Evolutionary conservation across 2,888 invertebrate species (phyloP).

Genomic region (Acleris laterana): DNA sequence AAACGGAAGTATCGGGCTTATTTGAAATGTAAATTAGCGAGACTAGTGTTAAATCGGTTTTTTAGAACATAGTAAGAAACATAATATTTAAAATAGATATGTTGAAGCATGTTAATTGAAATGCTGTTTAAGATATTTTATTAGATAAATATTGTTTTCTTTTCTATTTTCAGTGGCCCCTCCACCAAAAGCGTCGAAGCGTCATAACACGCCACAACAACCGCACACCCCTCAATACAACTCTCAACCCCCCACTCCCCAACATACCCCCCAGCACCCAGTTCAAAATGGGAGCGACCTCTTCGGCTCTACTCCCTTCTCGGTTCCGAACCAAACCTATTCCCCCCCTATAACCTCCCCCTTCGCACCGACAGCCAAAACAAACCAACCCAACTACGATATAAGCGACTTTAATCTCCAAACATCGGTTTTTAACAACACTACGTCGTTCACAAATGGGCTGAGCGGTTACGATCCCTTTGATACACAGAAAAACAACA

Average conservation of each 20-base stretch:
- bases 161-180: slow-evolving; percentile 89
- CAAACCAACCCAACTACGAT: slow-evolving; percentile 75
- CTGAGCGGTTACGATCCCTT: slow-evolving; percentile 89
- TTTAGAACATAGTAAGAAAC: too few species aligned
- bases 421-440: slow-evolving; percentile 74
- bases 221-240: slow-evolving; percentile 46
- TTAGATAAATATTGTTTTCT: background rate
- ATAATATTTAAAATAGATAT: too few species aligned
- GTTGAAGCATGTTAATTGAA: too few species aligned
- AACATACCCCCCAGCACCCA: slow-evolving; percentile 52
- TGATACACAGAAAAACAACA: slow-evolving; percentile 89
- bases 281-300: slow-evolving; percentile 87
- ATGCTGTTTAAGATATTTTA: too few species aligned
- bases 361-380: slow-evolving; percentile 46
- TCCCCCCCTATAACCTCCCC: slow-evolving; percentile 47
- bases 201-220: slow-evolving; percentile 57
- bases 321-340: slow-evolving; percentile 60
- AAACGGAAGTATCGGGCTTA: too few species aligned
- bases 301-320: slow-evolving; percentile 92
- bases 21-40: too few species aligned
- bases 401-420: slow-evolving; percentile 75
- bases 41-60: too few species aligned
- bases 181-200: slow-evolving; percentile 91
- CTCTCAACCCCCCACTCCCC: slow-evolving; percentile 42
- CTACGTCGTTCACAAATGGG: slow-evolving; percentile 71